These are phyloP conservation scores for Gadopsis bispinosus DNA, from an alignment of 2,797 vertebrate species.

Conservation along the genomic window DNA sequence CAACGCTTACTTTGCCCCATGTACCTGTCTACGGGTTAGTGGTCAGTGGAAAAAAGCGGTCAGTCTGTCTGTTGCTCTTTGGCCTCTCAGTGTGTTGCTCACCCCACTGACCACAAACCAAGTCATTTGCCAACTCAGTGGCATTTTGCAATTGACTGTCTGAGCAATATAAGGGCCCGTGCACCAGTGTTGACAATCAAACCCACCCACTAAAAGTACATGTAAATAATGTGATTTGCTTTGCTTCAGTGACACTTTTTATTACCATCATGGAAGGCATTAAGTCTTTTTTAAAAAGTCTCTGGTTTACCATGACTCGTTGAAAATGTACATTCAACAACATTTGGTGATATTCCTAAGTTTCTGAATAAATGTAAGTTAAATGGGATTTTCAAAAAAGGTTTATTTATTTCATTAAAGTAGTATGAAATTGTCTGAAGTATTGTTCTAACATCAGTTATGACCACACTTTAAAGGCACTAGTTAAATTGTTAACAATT, in stretches of 20 bases:
- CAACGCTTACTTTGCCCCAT: background rate
- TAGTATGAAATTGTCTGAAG: background rate
- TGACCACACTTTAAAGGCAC: background rate
- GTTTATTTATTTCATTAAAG: background rate
- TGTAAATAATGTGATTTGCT: conserved; percentile 7
- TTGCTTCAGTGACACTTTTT: background rate
- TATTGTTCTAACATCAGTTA: background rate
- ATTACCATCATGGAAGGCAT: background rate
- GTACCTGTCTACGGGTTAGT: conserved; percentile 1
- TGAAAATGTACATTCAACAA: background rate
- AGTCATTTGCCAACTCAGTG: conserved; percentile 14
- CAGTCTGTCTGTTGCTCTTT: conserved; percentile 12
- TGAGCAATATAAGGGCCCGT: background rate
- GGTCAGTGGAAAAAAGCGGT: conserved; percentile 2
- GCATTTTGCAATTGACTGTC: background rate
- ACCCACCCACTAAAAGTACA: background rate
- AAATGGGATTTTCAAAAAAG: background rate
- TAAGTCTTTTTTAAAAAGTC: background rate
- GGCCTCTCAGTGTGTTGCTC: conserved; percentile 4
- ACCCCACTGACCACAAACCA: conserved; percentile 11
- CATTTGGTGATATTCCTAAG: background rate
- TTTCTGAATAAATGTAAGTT: background rate
- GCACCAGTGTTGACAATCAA: background rate
- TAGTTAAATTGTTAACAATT: background rate
- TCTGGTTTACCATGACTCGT: background rate